Evolutionary conservation across 1,140 invertebrate species (phyloP).

Genomic region (Ceratina australensis): DNA sequence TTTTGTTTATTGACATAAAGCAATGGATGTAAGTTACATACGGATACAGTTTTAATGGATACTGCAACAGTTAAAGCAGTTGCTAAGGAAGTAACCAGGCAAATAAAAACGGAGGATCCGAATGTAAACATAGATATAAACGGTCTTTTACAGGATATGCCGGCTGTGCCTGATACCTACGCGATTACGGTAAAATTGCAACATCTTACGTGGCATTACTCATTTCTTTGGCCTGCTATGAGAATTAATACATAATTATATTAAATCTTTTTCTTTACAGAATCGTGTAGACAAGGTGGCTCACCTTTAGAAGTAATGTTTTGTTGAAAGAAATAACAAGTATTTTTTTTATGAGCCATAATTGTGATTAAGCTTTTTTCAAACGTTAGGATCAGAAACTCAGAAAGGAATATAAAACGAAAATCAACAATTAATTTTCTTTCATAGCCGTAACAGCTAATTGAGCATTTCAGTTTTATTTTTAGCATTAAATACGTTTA

Average conservation of each 20-base stretch:
- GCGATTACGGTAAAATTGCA: conserved; percentile 49
- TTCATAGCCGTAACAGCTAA: background rate
- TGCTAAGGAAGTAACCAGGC: conserved; percentile 70
- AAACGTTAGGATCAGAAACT: no score
- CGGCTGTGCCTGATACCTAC: conserved; percentile 56
- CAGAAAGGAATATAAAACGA: no score
- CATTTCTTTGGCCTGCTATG: no score
- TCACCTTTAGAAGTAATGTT: background rate
- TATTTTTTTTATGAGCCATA: background rate
- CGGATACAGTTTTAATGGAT: background rate
- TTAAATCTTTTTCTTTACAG: conserved; percentile 29
- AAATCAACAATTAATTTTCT: background rate
- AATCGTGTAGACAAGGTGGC: conserved; percentile 32
- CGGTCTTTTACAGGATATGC: conserved; percentile 54
- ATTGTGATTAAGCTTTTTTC: no score
- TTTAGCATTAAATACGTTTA: no score
- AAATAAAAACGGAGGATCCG: conserved; percentile 69
- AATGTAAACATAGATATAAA: conserved; percentile 64
- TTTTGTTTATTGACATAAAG: no score
- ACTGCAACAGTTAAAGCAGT: conserved; percentile 74
- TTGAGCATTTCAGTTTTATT: background rate
- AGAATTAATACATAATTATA: no score
- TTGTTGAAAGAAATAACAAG: no score
- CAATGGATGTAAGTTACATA: no score
- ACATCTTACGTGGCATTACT: no score